These are phyloP conservation scores for Cinclus mexicanus DNA, from an alignment of 2,113 vertebrate genomes.

Conservation along the genomic window DNA sequence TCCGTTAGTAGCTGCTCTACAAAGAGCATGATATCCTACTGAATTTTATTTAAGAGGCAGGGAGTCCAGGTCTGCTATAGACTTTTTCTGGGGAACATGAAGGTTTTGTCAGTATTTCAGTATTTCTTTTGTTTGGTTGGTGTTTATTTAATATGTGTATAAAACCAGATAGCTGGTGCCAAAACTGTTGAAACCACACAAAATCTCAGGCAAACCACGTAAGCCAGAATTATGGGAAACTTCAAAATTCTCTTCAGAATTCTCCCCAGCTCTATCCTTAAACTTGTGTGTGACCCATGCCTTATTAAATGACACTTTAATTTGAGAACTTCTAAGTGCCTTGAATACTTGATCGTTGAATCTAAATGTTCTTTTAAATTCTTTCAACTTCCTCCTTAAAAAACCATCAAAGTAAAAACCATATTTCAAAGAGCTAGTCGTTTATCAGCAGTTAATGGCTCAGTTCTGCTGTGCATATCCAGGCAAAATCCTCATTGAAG, in stretches of 20 bases:
- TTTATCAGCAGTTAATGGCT: constrained; percentile 41
- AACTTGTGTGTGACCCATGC: background rate
- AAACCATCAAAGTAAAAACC: constrained; percentile 13
- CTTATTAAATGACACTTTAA: background rate
- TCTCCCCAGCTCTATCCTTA: background rate
- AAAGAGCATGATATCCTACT: background rate
- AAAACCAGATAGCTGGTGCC: background rate
- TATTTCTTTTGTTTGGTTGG: background rate
- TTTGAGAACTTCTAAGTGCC: background rate
- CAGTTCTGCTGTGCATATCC: background rate
- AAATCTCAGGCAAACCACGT: background rate
- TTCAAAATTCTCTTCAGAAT: background rate
- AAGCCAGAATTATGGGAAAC: background rate
- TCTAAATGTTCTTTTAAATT: constrained; percentile 38
- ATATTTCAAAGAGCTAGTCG: constrained; percentile 1
- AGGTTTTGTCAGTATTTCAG: background rate
- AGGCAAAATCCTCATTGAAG: background rate
- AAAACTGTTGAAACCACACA: background rate
- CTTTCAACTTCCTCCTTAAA: constrained; percentile 17
- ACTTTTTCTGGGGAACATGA: background rate
- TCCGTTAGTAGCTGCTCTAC: background rate
- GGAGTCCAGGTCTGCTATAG: background rate
- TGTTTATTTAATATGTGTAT: background rate
- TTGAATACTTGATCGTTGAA: constrained; percentile 1
- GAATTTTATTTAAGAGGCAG: background rate